Evolutionary conservation across 2,797 vertebrate genomes (phyloP), one percentile per base, ranked within the genome.

Genomic region (Lepilemur ruficaudatus): DNA sequence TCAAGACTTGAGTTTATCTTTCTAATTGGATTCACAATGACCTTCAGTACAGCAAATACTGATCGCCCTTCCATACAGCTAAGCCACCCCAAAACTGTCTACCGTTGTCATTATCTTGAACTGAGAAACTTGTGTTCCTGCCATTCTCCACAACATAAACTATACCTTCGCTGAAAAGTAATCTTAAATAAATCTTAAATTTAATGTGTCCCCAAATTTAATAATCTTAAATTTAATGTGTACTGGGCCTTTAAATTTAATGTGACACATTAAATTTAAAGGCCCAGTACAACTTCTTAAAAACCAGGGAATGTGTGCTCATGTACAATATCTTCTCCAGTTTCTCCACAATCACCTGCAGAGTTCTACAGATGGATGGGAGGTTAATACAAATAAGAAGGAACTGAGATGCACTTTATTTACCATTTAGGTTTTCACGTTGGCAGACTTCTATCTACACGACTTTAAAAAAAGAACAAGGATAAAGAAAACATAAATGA

Each of bases 1-100:
- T 79, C 35, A 7, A 81, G 48, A 7, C 28, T 41, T 14, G 22
- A 78, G 35, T 93, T 87, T 81, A 78, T 91, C 70, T 82, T 78
- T 81, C 41, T 76, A 50, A 69, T 50, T 88, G 23, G 41, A 28
- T 59, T 69, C 7, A 43, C 7, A 10, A 3, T 83, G 78, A 65
- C 0, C 2, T 81, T 67, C 28, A 8, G 9, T 38, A 59, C 3
- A 85, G 32, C 20, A 15, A 91, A 79, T 32, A 46, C 59, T 4
- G 7, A 69, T 38, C 6, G 11, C 10, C 59, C 41, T 46, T 41
- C 43, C 43, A 0, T 11, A 14, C 5, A 20, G 7, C 10, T 25
- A 50, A 35, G 14, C 7, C 23, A 38, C 3, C 30, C 55, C 18
- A 9, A 43, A 90, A 52, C 12, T 35, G 63, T 38, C 52, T 88